Evolutionary conservation across 2,888 invertebrate genomes (phyloP).

Genomic region (Harpagoxenus sublaevis): DNA sequence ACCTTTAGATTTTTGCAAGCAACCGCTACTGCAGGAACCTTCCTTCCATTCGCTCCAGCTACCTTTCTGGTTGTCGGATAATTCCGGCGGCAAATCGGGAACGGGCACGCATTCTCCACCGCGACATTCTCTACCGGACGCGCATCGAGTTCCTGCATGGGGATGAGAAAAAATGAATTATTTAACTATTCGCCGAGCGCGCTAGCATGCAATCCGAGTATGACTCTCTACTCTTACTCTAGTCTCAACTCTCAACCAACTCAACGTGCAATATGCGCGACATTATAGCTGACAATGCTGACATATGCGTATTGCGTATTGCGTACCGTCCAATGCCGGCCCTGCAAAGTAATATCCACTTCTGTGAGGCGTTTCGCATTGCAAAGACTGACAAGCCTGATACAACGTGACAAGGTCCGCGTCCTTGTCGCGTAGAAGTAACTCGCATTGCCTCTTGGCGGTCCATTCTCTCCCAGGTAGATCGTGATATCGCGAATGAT

Average conservation of each 20-base stretch:
- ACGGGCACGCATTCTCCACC: constrained; percentile 79
- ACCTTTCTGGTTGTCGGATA: constrained; percentile 81
- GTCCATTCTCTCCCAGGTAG: constrained; percentile 91
- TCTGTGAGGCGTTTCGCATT: constrained; percentile 91
- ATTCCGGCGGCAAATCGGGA: constrained; percentile 75
- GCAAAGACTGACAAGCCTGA: constrained; percentile 89
- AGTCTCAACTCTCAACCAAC: no score
- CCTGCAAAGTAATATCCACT: constrained; percentile 92
- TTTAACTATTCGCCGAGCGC: not conserved
- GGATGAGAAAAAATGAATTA: not conserved
- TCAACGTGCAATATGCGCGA: no score
- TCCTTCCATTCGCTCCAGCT: constrained; percentile 90
- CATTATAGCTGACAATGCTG: no score
- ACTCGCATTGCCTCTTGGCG: constrained; percentile 92
- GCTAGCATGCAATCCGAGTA: not conserved
- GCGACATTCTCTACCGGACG: constrained; percentile 88
- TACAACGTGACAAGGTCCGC: constrained; percentile 87
- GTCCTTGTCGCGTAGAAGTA: constrained; percentile 90
- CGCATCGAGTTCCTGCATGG: constrained; percentile 88
- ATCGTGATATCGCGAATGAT: constrained; percentile 89
- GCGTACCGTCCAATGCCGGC: constrained; percentile 92
- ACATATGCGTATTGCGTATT: no score
- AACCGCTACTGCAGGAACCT: constrained; percentile 90
- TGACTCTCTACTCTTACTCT: no score
- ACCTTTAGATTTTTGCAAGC: constrained; percentile 89